phyloP scores from a whole-genome alignment of 2,113 vertebrate genomes.

The Psephotus haematonotus region DNA sequence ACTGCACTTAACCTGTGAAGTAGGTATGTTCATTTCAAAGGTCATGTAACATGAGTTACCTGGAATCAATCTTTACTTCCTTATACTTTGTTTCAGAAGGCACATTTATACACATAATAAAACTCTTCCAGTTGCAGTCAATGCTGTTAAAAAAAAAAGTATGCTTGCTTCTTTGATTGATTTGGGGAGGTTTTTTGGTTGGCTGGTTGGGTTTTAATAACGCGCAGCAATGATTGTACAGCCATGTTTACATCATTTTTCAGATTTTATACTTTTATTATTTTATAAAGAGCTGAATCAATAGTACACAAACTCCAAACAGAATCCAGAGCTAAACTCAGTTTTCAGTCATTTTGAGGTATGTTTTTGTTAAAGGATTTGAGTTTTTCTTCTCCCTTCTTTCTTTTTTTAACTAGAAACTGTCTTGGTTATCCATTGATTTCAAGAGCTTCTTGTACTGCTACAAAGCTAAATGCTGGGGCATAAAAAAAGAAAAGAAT shows the following conservation, averaged over 20 bases:
- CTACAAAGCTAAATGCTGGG: background rate
- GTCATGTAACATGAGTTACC: background rate
- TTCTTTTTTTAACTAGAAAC: background rate
- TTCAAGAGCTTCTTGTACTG: background rate
- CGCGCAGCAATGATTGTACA: background rate
- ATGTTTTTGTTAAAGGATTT: background rate
- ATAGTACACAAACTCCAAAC: background rate
- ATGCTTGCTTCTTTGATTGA: background rate
- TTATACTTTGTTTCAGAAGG: background rate
- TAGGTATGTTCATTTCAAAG: background rate
- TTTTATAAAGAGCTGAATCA: background rate
- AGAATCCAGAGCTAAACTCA: background rate
- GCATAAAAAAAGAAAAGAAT: background rate
- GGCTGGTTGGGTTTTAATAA: background rate
- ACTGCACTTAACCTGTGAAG: background rate
- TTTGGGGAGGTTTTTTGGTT: background rate
- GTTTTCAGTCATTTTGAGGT: background rate
- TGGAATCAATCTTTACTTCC: background rate
- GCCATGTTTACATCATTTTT: background rate
- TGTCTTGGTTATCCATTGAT: background rate
- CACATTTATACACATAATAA: background rate
- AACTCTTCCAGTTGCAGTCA: background rate
- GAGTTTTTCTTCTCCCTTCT: background rate
- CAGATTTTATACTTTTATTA: background rate
- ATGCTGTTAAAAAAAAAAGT: background rate